These are phyloP conservation scores for Heliconius hewitsoni DNA, from an alignment of 1,140 invertebrate species.

Conservation along the genomic window DNA sequence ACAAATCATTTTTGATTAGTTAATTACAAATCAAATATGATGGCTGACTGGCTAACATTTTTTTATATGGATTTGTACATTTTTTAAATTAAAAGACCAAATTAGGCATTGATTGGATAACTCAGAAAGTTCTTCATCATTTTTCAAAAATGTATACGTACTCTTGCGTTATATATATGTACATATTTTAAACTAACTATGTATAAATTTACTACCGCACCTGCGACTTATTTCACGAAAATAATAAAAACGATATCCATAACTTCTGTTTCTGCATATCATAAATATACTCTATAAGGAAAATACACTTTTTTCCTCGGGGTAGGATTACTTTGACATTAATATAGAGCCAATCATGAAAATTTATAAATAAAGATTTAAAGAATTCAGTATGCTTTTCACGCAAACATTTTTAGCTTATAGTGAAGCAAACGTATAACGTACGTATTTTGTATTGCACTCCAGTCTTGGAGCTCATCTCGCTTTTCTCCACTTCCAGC, in stretches of 20 bases:
- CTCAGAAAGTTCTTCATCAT: too few species aligned
- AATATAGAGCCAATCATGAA: not conserved
- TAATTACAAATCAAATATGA: too few species aligned
- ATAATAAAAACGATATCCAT: slow-evolving; percentile 6
- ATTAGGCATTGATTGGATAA: too few species aligned
- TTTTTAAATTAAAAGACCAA: too few species aligned
- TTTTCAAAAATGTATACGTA: too few species aligned
- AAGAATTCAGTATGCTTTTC: not conserved
- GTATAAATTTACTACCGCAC: not conserved
- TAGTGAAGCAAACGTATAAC: not conserved
- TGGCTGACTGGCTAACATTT: too few species aligned
- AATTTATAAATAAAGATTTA: not conserved
- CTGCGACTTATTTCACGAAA: not conserved
- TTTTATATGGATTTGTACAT: too few species aligned
- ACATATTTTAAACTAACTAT: not conserved
- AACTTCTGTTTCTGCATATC: not conserved
- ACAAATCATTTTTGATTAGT: too few species aligned
- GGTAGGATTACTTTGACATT: not conserved
- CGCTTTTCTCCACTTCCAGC: slow-evolving; percentile 19
- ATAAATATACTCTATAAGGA: not conserved
- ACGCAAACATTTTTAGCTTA: not conserved
- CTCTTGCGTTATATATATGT: not conserved
- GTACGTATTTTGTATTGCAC: not conserved
- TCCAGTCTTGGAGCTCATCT: slow-evolving; percentile 6
- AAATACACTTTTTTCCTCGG: not conserved